Percentiles rank a stretch among this genome's conserved stretches.
Evolutionary conservation across 2,797 vertebrate species (phyloP).

Genomic region (Cryptoblepharus egeriae): DNA sequence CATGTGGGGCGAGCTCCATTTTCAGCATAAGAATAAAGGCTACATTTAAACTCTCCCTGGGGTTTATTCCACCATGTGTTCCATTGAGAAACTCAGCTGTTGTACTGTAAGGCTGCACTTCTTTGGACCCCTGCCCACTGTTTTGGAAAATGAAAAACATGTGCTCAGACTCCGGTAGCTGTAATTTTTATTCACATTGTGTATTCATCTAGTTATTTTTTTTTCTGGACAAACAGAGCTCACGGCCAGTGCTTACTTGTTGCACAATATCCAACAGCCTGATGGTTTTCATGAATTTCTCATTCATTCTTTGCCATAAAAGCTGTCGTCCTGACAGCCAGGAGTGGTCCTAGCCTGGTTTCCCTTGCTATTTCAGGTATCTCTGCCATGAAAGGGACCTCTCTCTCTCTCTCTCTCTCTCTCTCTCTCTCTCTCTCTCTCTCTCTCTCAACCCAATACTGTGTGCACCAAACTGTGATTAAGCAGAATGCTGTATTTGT

Average conservation of each 20-base stretch:
- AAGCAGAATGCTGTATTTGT: conserved; percentile 53
- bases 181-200: conserved; percentile 34
- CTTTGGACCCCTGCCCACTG: conserved; percentile 32
- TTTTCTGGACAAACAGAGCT: conserved; percentile 5
- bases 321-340: not conserved
- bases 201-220: conserved; percentile 26
- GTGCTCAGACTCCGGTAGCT: conserved; percentile 12
- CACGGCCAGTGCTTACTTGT: conserved; percentile 19
- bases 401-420: not conserved
- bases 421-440: not conserved
- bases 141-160: conserved; percentile 61
- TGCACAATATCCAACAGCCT: conserved; percentile 24
- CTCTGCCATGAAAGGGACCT: conserved; percentile 3
- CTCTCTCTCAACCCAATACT: not conserved
- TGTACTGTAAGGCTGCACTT: conserved; percentile 34
- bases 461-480: conserved; percentile 35
- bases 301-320: conserved; percentile 16
- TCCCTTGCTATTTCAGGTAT: conserved; percentile 19
- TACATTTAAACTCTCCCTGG: not conserved
- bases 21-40: conserved; percentile 17
- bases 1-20: not conserved
- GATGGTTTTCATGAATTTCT: conserved; percentile 11
- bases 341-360: not conserved
- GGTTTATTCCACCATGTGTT: conserved; percentile 31
- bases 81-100: conserved; percentile 51